A percentile compares a stretch with the other conserved stretches of the same genome.
These are phyloP conservation scores for Muntiacus muntjak DNA, from an alignment of 2,113 vertebrate species.

Conservation along the genomic window DNA sequence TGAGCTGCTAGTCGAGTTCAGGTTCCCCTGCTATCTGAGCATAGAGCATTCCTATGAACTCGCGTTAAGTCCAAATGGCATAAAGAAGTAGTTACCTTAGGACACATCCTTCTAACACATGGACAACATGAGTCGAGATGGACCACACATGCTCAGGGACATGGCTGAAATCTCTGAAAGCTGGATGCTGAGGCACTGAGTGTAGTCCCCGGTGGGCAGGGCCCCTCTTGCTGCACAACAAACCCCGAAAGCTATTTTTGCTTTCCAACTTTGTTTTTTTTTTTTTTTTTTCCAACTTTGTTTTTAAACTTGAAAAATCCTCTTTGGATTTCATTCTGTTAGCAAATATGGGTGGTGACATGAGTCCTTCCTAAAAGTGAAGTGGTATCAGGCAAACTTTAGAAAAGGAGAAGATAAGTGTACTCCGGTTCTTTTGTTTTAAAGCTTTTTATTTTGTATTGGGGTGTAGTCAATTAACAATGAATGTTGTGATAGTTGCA, in stretches of 20 bases:
- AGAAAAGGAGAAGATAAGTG: not conserved
- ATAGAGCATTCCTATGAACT: not conserved
- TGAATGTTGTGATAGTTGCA: not conserved
- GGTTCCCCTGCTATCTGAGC: not conserved
- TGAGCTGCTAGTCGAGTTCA: not conserved
- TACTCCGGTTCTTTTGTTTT: not conserved
- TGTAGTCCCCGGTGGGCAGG: rapidly evolving
- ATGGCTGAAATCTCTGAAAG: not conserved
- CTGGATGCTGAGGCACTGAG: not conserved
- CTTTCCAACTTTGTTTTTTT: not conserved
- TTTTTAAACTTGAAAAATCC: not conserved
- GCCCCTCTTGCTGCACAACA: not conserved
- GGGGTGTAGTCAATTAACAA: not conserved
- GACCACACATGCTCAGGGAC: not conserved
- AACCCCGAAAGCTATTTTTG: not conserved
- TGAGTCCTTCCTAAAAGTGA: not conserved
- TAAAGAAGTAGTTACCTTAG: not conserved
- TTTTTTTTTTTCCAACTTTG: not conserved
- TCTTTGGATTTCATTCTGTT: not conserved
- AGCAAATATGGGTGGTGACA: not conserved
- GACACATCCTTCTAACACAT: not conserved
- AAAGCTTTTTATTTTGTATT: not conserved
- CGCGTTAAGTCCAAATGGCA: not conserved
- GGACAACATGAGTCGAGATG: not conserved
- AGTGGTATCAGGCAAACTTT: not conserved